Evolutionary conservation across 35 echinoderm and acorn worm species (phyloP).

Genomic region (Heliocidaris erythrogramma): DNA sequence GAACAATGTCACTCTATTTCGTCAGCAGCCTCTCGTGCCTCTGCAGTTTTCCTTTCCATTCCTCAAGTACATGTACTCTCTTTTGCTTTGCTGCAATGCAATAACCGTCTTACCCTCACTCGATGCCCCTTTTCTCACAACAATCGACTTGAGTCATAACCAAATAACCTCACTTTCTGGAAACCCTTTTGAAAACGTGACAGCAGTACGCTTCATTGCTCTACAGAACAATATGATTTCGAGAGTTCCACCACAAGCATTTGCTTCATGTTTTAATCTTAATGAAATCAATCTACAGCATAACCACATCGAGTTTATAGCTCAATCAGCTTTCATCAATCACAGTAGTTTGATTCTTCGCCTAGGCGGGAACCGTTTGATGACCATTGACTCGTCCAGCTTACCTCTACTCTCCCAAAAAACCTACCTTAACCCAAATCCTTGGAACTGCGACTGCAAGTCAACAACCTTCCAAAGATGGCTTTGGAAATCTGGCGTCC

Average conservation of each 20-base stretch:
- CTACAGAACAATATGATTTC: background rate
- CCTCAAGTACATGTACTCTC: background rate
- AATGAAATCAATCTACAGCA: background rate
- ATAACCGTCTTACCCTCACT: background rate
- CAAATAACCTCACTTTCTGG: background rate
- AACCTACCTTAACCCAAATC: too few relatives aligned
- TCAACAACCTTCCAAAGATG: too few relatives aligned
- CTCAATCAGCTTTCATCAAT: background rate
- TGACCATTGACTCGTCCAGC: too few relatives aligned
- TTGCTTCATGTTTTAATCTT: background rate
- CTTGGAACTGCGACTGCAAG: too few relatives aligned
- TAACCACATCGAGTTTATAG: background rate
- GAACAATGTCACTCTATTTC: background rate
- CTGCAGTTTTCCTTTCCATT: background rate
- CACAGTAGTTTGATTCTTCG: background rate
- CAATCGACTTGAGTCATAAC: background rate
- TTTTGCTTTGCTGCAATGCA: background rate
- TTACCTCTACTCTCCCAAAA: too few relatives aligned
- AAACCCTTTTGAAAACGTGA: background rate
- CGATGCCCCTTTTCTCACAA: background rate
- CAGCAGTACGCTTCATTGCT: background rate
- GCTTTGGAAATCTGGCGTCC: background rate
- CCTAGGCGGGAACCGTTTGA: background rate
- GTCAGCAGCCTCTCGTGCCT: background rate
- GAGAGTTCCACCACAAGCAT: background rate